Base-by-base conservation (phyloP, 2,797 vertebrate genomes). In the Sebastes vulpes region DNA sequence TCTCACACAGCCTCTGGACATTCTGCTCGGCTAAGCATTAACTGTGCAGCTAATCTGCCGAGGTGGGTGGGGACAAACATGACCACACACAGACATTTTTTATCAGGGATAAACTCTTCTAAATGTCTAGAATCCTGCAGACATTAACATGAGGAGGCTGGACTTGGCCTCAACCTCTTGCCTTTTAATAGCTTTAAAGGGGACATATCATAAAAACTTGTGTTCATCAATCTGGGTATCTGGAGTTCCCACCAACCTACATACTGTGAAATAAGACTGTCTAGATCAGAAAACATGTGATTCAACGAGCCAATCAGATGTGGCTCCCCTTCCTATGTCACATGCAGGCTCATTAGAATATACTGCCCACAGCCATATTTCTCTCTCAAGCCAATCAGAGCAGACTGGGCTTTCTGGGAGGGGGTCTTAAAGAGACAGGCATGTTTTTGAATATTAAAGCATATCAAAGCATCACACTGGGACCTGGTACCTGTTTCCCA, bases 41-140 rank as follows among this genome's bases (percentile, higher is more conserved):
- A 65, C 48, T 32, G 53, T 75, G 65, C 31, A 28, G 75, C 80
- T 92, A 77, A 94, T 90, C 80, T 88, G 71, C 65, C 74, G 59
- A 69, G 52, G 72, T 63, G 77, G 70, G 71, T 58, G 73, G 80
- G 82, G 85, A 80, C 72, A 75, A 72, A 70, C 77, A 48, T 72
- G 78, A 70, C 70, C 80, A 72, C 78, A 90, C 75, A 87, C 66
- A 79, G 53, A 23, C 35, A 12, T 38, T 38, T 75, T 75, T 70
- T 26, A 63, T 52, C 58, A 48, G 50, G 16, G 10, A 38, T 28
- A 73, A 79, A 83, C 42, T 66, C 70, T 75, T 64, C 54, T 59
- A 38, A 66, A 35, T 25, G 64, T 76, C 50, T 38, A 23, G 11
- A 46, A 79, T 72, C 35, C 21, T 38, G 31, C 28, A 67, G 68